Conservation (phyloP, 2,797 vertebrate genomes). For the Eurystomus glaucurus region DNA sequence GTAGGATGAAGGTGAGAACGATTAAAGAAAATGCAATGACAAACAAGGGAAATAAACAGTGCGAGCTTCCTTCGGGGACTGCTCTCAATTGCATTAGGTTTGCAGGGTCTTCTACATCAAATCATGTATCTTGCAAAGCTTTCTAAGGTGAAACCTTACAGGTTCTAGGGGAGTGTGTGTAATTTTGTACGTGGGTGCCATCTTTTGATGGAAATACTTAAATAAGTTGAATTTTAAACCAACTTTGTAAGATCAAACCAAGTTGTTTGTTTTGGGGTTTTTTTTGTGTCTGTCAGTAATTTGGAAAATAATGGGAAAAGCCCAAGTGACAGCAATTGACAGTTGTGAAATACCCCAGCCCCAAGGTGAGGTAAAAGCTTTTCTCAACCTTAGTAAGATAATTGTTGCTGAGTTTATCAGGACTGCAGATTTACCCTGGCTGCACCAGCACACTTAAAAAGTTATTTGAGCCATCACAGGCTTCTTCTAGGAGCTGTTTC, state of each 20-base stretch:
- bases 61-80: not conserved
- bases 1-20: not conserved
- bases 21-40: not conserved
- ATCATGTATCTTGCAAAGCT: not conserved
- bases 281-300: not conserved
- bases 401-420: not conserved
- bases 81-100: slow-evolving; percentile 19
- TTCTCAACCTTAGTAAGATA: not conserved
- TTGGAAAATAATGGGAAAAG: not conserved
- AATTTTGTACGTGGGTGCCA: not conserved
- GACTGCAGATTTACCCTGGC: not conserved
- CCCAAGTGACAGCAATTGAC: not conserved
- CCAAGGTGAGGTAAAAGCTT: not conserved
- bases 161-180: not conserved
- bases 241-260: not conserved
- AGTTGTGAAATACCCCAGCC: not conserved
- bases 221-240: not conserved
- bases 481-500: not conserved
- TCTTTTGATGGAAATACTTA: not conserved
- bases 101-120: slow-evolving; percentile 18
- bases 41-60: not conserved
- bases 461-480: not conserved
- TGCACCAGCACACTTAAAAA: not conserved
- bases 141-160: not conserved
- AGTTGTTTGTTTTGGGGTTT: not conserved